Evolutionary conservation across 1,140 invertebrate genomes (phyloP).

Genomic region (Ceratitis capitata): DNA sequence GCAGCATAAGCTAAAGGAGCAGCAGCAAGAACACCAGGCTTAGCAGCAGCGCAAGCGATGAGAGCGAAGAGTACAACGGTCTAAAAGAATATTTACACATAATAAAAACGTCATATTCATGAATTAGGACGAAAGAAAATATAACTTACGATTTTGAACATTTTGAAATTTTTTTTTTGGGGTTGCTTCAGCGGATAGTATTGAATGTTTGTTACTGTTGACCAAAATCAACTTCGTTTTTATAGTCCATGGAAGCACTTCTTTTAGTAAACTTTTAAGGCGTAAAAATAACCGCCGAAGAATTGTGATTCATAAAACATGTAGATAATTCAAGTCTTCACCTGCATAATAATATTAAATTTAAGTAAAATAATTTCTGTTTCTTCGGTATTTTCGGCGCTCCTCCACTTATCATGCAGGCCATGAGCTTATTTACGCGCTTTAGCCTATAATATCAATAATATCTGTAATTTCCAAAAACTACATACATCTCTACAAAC

Average conservation of each 20-base stretch:
- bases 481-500: no score
- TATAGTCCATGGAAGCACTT: neutral
- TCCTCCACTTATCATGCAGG: neutral
- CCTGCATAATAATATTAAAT: neutral
- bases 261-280: no score
- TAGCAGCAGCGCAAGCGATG: conserved; percentile 42
- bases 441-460: neutral
- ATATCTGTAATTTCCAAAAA: no score
- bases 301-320: neutral
- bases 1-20: conserved; percentile 46
- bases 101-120: no score
- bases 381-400: neutral
- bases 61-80: conserved; percentile 39
- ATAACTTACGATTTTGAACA: neutral
- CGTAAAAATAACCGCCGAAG: no score
- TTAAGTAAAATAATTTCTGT: neutral
- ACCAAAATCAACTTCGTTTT: neutral
- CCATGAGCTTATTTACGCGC: neutral
- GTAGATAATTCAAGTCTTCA: no score
- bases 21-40: conserved; percentile 39
- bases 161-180: neutral
- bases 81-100: no score
- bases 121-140: no score
- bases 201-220: neutral
- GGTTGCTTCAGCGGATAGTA: neutral